A percentile compares a stretch with the other conserved stretches of the same genome.
Conservation (phyloP, 2,888 invertebrate genomes). For the Arctia plantaginis region DNA sequence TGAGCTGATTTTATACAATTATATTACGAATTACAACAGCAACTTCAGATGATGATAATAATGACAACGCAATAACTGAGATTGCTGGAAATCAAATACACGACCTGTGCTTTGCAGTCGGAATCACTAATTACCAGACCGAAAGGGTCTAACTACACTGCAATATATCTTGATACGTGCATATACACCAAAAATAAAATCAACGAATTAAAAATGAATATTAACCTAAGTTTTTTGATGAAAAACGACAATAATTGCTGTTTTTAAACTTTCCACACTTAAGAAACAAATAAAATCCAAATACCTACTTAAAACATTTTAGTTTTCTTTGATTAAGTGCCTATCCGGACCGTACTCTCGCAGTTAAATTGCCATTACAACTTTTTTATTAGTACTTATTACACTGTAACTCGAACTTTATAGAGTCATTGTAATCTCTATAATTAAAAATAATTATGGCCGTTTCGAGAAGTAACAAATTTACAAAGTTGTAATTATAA, state of each 20-base stretch:
- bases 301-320: constrained; percentile 1
- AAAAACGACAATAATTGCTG: not conserved
- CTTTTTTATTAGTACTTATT: constrained; percentile 28
- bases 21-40: too few species aligned
- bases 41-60: too few species aligned
- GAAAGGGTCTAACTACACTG: not conserved
- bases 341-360: constrained; percentile 7
- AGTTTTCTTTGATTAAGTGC: constrained; percentile 8
- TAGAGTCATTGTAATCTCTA: constrained; percentile 20
- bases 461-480: constrained; percentile 15
- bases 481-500: constrained; percentile 23
- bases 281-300: constrained; percentile 1
- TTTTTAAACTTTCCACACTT: not conserved
- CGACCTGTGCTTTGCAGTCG: not conserved
- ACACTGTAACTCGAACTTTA: constrained; percentile 26
- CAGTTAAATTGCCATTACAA: constrained; percentile 26
- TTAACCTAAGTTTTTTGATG: not conserved
- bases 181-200: not conserved
- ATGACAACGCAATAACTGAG: not conserved
- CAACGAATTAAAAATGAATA: not conserved
- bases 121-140: not conserved
- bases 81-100: too few species aligned
- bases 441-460: constrained; percentile 24
- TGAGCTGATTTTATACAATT: not conserved
- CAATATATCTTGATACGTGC: not conserved